Percentiles rank a stretch among this genome's conserved stretches.
Conservation (phyloP, 2,888 invertebrate species). For the Pammene aurita region DNA sequence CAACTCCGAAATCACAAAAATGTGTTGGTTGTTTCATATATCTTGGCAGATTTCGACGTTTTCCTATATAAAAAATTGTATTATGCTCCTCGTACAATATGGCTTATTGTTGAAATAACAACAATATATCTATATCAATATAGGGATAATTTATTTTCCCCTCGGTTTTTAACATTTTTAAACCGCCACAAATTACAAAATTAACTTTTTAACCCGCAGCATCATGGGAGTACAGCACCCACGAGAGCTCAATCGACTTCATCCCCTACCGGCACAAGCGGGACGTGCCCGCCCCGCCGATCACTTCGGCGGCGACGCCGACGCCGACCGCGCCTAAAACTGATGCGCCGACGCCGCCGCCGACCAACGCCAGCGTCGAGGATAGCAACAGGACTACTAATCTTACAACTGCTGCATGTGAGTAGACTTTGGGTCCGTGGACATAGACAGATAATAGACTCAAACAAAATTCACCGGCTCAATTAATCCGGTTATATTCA, state of each 20-base stretch:
- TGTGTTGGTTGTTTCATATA: too few relatives aligned
- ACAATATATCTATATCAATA: too few relatives aligned
- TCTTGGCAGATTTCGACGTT: too few relatives aligned
- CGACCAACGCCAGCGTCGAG: not conserved
- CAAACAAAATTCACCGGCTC: too few relatives aligned
- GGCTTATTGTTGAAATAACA: too few relatives aligned
- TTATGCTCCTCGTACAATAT: too few relatives aligned
- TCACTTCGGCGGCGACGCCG: not conserved
- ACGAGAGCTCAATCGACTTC: not conserved
- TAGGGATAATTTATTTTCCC: too few relatives aligned
- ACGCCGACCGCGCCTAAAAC: not conserved
- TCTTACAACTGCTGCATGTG: not conserved
- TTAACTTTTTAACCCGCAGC: not conserved
- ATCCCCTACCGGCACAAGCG: constrained; percentile 15
- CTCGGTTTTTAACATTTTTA: too few relatives aligned
- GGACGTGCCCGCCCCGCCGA: not conserved
- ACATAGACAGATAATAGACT: too few relatives aligned
- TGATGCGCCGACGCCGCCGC: not conserved
- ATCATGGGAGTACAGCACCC: constrained; percentile 16
- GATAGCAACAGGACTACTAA: constrained; percentile 10
- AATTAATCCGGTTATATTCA: too few relatives aligned
- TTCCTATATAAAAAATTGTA: too few relatives aligned
- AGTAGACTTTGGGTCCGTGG: not conserved
- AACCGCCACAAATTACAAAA: not conserved
- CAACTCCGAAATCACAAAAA: too few relatives aligned